Conservation (phyloP, 2,888 invertebrate genomes). For the Trichogramma evanescens region DNA sequence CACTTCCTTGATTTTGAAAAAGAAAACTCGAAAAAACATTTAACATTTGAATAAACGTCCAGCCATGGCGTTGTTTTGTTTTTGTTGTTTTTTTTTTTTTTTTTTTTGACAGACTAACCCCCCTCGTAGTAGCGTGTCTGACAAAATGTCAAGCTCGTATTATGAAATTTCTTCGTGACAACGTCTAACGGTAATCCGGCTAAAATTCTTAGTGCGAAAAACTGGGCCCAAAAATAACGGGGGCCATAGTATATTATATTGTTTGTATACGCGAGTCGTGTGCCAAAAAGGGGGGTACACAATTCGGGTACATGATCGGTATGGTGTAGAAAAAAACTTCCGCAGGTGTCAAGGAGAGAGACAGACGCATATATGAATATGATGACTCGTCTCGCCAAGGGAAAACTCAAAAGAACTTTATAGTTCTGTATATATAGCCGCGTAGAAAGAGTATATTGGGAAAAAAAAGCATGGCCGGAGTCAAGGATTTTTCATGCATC, state of each 20-base stretch:
- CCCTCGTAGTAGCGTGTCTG: neutral
- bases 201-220: constrained; percentile 34
- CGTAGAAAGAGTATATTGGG: neutral
- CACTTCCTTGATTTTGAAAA: constrained; percentile 21
- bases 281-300: too few relatives aligned
- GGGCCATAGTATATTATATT: too few relatives aligned
- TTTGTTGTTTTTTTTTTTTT: constrained; percentile 1
- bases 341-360: too few relatives aligned
- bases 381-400: too few relatives aligned
- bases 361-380: too few relatives aligned
- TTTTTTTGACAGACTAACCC: neutral
- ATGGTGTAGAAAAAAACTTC: too few relatives aligned
- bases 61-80: too few relatives aligned
- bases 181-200: constrained; percentile 16
- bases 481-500: constrained; percentile 49
- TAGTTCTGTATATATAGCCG: neutral
- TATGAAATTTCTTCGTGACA: constrained; percentile 36
- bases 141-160: constrained; percentile 27
- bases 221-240: too few relatives aligned
- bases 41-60: too few relatives aligned
- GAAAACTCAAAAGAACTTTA: neutral
- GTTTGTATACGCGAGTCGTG: too few relatives aligned
- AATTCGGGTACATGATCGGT: too few relatives aligned
- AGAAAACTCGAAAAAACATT: too few relatives aligned
- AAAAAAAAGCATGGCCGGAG: constrained; percentile 6